Conservation (phyloP, 2,888 invertebrate genomes). For the Plebejus argus region DNA sequence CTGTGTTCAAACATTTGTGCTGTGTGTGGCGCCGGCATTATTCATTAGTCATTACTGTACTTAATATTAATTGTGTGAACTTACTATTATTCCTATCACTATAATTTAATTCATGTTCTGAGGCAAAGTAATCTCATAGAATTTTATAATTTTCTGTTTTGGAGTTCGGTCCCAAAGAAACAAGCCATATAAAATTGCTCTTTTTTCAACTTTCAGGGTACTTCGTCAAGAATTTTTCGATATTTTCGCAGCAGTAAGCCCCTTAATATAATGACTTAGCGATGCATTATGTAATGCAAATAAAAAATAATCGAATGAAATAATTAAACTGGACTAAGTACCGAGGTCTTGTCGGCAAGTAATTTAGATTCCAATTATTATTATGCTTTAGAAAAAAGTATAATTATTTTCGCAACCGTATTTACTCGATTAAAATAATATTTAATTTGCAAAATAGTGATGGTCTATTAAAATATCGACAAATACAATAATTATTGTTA, state of each 20-base stretch:
- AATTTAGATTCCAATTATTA: no score
- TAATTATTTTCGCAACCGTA: not conserved
- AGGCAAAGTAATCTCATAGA: not conserved
- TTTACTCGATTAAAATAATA: not conserved
- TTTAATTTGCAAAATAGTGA: not conserved
- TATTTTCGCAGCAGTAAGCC: no score
- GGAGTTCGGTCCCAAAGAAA: not conserved
- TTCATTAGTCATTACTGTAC: not conserved
- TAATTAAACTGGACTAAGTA: no score
- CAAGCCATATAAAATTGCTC: not conserved
- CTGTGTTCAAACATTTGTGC: no score
- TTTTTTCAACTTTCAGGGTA: not conserved
- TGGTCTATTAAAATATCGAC: not conserved
- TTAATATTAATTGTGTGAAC: constrained; percentile 12
- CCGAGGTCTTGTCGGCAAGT: no score
- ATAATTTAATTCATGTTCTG: not conserved
- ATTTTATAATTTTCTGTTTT: not conserved
- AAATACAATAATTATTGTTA: not conserved
- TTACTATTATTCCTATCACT: not conserved
- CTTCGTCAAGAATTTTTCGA: not conserved
- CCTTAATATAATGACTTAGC: no score
- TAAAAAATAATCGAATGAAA: no score
- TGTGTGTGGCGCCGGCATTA: no score
- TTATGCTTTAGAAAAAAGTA: not conserved
- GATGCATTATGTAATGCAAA: no score